A percentile compares a stretch with the other conserved stretches of the same genome.
Conservation (phyloP, 2,888 invertebrate species). For the Clunio marinus region DNA sequence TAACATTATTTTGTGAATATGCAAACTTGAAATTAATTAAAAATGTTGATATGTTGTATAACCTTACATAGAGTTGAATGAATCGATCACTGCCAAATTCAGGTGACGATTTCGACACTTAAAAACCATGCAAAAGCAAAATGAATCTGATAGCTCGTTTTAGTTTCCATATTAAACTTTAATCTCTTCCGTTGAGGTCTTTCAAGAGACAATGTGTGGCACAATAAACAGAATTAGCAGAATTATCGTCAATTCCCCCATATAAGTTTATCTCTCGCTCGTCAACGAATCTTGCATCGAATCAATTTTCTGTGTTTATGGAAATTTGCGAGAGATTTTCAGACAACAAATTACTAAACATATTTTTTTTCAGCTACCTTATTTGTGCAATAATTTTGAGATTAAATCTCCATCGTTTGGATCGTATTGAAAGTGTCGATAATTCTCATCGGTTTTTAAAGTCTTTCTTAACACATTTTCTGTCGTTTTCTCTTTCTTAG, state of each 20-base stretch:
- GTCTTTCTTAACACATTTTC: not conserved
- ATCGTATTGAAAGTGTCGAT: slow-evolving; percentile 6
- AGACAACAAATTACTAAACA: slow-evolving; percentile 13
- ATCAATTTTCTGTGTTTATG: slow-evolving; percentile 9
- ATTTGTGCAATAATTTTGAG: slow-evolving; percentile 29
- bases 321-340: slow-evolving; percentile 19
- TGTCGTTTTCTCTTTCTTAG: not conserved
- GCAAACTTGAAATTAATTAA: too few relatives aligned
- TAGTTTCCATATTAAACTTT: too few relatives aligned
- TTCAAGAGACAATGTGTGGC: too few relatives aligned
- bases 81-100: too few relatives aligned
- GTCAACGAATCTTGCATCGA: slow-evolving; percentile 10
- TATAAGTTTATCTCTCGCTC: slow-evolving; percentile 7
- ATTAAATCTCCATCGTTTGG: slow-evolving; percentile 3
- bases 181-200: too few relatives aligned
- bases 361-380: slow-evolving; percentile 20
- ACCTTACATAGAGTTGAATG: too few relatives aligned
- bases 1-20: too few relatives aligned
- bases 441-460: not conserved
- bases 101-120: too few relatives aligned
- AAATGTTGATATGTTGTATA: too few relatives aligned
- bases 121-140: too few relatives aligned
- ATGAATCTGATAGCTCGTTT: too few relatives aligned
- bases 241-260: slow-evolving; percentile 31
- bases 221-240: too few relatives aligned